Conservation (phyloP, 92 coral and sea anemone species). For the Metridium senile region DNA sequence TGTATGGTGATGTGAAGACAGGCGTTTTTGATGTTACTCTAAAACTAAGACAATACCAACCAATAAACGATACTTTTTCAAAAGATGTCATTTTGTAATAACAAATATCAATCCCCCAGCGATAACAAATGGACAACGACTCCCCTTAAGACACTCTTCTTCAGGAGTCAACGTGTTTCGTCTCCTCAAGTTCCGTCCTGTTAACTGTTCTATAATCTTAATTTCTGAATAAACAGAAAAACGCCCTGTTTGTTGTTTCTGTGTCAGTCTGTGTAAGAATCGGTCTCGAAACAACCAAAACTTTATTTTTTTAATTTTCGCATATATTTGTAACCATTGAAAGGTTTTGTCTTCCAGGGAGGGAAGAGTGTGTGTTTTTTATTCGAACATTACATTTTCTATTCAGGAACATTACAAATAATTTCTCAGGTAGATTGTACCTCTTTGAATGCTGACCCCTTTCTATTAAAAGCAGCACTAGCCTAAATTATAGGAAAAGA, state of each 20-base stretch:
- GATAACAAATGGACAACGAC: too few species aligned
- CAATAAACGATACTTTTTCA: too few species aligned
- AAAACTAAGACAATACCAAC: slow-evolving; percentile 3
- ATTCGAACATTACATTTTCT: neutral
- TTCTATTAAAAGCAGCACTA: slow-evolving; percentile 74
- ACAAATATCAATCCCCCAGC: too few species aligned
- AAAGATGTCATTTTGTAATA: too few species aligned
- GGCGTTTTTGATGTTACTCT: neutral
- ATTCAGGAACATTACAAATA: neutral
- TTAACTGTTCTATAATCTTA: too few species aligned
- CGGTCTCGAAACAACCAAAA: neutral
- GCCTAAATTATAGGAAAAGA: slow-evolving; percentile 54
- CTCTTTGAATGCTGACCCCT: slow-evolving; percentile 85
- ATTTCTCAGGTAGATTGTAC: slow-evolving; percentile 35
- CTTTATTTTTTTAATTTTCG: too few species aligned
- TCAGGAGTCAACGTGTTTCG: too few species aligned
- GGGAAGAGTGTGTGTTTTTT: neutral
- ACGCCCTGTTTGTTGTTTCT: neutral
- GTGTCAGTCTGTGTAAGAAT: neutral
- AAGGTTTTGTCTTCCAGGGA: too few species aligned
- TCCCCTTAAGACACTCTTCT: too few species aligned
- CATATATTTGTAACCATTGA: too few species aligned
- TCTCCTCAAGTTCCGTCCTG: too few species aligned
- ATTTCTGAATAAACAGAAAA: neutral
- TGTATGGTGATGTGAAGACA: neutral